Base-by-base conservation (phyloP, 1,140 invertebrate species). In the Hermetia illucens region DNA sequence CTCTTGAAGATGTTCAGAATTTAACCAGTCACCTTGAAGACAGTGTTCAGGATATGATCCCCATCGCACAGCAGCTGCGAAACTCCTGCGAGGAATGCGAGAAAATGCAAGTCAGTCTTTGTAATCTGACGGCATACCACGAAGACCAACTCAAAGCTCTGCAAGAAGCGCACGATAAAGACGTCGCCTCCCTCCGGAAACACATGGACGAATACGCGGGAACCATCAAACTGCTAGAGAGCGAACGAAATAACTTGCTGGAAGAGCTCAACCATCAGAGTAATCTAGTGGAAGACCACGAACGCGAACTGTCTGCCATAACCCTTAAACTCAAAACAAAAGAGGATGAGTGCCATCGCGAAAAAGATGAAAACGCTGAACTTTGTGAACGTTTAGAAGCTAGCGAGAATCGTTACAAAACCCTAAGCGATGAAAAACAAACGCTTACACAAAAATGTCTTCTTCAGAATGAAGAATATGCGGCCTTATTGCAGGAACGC, bases 111-210 rank as follows among this genome's bases (percentile, higher is more conserved):
- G 55, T 59, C 5, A 59, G 54, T 34, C 46, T 66, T 18, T 46
- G 58, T 15, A 47, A 43, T 36, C 39, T 66, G 24, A 57, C 49
- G 4, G 41, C 39, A 8, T 55, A 64, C 34, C 63, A 66, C 20
- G 52, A 55, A 21, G 48, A 52, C 15, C 55, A 65, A 35, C 13
- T 50, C 9, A 17, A 41, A 13, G 35, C 34, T 16, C 16, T 47
- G 21, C 41, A 46, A 36, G 43, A 47, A 18, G 27, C 33, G 24
- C 48, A 49, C 36, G 41, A 37, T 18, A 39, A 44, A 39, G 41
- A 45, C 31, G 27, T 43, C 18, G 35, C 19, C 15, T 25, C 32
- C 18, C 31, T 47, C 8, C 29, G 40, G 32, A 41, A 47, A 39
- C 45, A 49, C 30, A 27, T 47, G 13, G 45, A 49, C 27, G 39